Evolutionary conservation across 2,888 invertebrate species (phyloP), one percentile per base, ranked within the genome.

Genomic region (Aspidiotus destructor): DNA sequence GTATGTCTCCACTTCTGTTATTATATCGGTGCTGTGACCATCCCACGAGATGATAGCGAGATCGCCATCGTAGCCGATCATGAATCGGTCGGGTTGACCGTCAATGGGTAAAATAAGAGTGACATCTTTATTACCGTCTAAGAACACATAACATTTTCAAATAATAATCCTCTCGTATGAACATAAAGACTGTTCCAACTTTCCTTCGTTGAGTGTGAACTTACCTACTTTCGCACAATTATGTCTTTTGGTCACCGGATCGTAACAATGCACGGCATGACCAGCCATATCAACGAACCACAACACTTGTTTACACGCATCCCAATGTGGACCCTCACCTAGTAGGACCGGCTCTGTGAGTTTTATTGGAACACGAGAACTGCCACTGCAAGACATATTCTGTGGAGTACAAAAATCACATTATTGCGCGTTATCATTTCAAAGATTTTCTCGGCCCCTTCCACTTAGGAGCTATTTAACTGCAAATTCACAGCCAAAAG

Each of bases 11-110:
- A 60, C 41, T 28, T 60, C 41, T 9, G 48, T n/a, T 9, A 48
- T 16, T 0, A 41, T 40, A 3, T 87, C 73, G 1, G 77, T 75
- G 10, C 81, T 79, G 5, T 76, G 74, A 0, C 87, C 86, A 74
- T 83, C 81, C 88, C 88, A 88, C 72, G 79, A 77, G 13, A 88
- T 80, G 69, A 84, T 78, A 7, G 81, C 79, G 64, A 88, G 78
- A 70, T 81, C 79, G 7, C 84, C 80, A 69, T 82, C 82, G 67
- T 84, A 77, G 0, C 85, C 84, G 60, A 87, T 82, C 54, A 84
- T 81, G 76, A 86, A 87, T 74, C 83, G 80, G 73, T 85, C 77
- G 0, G 76, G 75, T 55, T 74, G 54, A 7, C 69, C 71, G 44
- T 72, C 64, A 7, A 73, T 70, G 5, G 73, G 73, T 9, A 68